Evolutionary conservation across 2,113 vertebrate genomes (phyloP).

Genomic region (Pseudorectes ferrugineus): DNA sequence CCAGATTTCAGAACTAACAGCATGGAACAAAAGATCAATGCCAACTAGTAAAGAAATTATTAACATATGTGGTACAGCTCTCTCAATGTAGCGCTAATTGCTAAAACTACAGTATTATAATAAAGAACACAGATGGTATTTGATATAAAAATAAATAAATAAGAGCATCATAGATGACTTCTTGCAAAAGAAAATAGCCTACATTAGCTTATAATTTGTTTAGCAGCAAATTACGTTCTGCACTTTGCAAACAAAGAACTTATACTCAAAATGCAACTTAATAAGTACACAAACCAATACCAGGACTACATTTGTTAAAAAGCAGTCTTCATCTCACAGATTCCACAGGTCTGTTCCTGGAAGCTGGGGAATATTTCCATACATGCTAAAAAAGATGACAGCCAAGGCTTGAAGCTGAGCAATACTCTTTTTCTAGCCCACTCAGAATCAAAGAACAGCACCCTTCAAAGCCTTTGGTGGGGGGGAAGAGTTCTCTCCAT

Average conservation of each 20-base stretch:
- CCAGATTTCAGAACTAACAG: neutral
- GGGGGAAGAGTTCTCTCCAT: neutral
- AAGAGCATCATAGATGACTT: neutral
- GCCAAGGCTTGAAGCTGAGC: neutral
- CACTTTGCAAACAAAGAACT: neutral
- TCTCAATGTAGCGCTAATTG: neutral
- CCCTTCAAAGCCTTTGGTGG: neutral
- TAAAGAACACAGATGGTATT: neutral
- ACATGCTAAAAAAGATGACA: neutral
- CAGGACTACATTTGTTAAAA: neutral
- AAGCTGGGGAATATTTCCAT: neutral
- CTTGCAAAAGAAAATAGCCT: neutral
- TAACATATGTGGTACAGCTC: neutral
- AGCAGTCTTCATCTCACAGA: neutral
- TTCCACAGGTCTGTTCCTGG: neutral
- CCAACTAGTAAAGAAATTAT: neutral
- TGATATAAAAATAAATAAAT: constrained; percentile 3
- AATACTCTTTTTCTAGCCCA: neutral
- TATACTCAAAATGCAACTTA: neutral
- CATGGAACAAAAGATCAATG: neutral
- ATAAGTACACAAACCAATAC: neutral
- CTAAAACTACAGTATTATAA: neutral
- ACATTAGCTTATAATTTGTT: neutral
- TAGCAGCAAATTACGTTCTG: neutral
- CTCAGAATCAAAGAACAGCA: neutral